Evolutionary conservation across 2,888 invertebrate genomes (phyloP), one percentile per base, ranked within the genome.

Genomic region (Mythimna ferrago): DNA sequence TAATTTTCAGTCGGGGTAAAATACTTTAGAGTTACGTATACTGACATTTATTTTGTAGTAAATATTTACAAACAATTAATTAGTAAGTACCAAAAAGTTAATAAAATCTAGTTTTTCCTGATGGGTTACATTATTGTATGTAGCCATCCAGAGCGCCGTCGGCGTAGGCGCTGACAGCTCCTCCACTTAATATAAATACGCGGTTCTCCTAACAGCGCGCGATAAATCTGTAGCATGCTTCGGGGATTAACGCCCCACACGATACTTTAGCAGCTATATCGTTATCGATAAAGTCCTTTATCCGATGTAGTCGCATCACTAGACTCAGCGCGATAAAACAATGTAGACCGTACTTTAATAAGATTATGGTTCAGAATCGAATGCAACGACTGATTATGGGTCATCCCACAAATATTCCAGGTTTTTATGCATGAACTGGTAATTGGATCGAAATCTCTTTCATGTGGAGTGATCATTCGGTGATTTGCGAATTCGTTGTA

Each of bases 161-260:
- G 90, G 95, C 94, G 95, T 95, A 94, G 94, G 95, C 92, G 96
- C 93, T 93, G 95, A 96, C 95, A 95, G 95, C 93, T 94, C 88
- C 92, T 91, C 95, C 94, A 95, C 96, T 95, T 95, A 94, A 95
- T 96, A 96, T 96, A 96, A 95, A 96, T 95, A 95, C 93, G 92
- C 92, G 91, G 93, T 91, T 90, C 93, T 93, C 89, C 92, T 93
- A 93, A 95, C 94, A 91, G 91, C 91, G 89, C 91, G 92, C 92
- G 91, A 94, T 95, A 95, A 94, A 94, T 95, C 92, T 91, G 91
- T 90, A 89, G 92, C 90, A 89, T 90, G 90, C 89, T 88, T 82
- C 88, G 81, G 85, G 88, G 89, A 90, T 90, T 90, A 92, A 86
- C 91, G 87, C 63, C 80, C 92, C 88, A 95, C 87, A 92, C 90